A percentile compares a stretch with the other conserved stretches of the same genome.
Conservation (phyloP, 2,113 vertebrate genomes). For the Forbesichthys papilliferus region DNA sequence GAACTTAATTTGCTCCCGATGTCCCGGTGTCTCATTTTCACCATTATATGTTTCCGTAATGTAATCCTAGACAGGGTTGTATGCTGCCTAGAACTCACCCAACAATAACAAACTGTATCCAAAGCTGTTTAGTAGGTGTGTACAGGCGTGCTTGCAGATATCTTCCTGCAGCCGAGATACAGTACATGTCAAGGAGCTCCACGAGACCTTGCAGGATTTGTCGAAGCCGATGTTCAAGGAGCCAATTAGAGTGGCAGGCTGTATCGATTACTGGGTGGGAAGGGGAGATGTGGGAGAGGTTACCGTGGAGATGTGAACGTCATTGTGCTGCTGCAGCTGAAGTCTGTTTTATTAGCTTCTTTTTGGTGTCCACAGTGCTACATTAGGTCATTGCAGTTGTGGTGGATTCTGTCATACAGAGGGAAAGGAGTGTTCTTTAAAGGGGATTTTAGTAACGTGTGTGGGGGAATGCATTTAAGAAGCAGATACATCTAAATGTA, state of each 20-base stretch:
- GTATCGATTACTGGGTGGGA: slow-evolving; percentile 34
- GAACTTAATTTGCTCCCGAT: background rate
- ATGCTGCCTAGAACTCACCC: background rate
- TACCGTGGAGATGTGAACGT: slow-evolving; percentile 47
- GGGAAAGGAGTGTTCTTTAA: too few relatives aligned
- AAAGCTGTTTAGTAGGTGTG: slow-evolving; percentile 1
- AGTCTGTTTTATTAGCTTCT: slow-evolving; percentile 2
- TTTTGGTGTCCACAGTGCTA: slow-evolving; percentile 18
- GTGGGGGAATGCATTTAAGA: too few relatives aligned
- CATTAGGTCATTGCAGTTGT: too few relatives aligned
- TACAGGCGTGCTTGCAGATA: background rate
- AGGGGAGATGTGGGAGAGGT: slow-evolving; percentile 48
- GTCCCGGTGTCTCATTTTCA: slow-evolving; percentile 20
- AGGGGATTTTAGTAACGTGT: too few relatives aligned
- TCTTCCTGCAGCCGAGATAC: slow-evolving; percentile 5
- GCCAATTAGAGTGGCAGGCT: slow-evolving; percentile 66
- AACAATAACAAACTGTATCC: too few relatives aligned
- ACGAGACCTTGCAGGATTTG: slow-evolving; percentile 42
- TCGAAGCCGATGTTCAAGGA: slow-evolving; percentile 57
- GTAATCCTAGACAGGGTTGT: background rate
- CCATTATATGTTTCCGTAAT: slow-evolving; percentile 2
- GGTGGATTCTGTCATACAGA: too few relatives aligned
- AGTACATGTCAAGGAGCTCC: slow-evolving; percentile 29
- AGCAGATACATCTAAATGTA: too few relatives aligned
- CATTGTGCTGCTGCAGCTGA: slow-evolving; percentile 12